phyloP scores from a whole-genome alignment of 2,888 invertebrate species.

The Drosophila quinaria region DNA sequence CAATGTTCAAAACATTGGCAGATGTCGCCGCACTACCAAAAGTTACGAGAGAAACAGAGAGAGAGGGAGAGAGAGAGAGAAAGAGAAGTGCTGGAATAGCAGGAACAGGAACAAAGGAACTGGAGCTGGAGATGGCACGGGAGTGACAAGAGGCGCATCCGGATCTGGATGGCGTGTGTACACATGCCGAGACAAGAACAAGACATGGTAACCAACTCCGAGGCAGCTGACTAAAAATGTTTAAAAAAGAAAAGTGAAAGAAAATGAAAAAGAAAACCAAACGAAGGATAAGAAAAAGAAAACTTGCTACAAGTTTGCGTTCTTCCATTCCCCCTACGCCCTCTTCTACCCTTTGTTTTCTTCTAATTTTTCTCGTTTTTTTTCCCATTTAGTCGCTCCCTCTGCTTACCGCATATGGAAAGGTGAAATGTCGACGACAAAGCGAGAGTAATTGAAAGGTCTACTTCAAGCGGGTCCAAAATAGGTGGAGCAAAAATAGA shows the following conservation, averaged over 20 bases:
- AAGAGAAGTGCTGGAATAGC: slow-evolving; percentile 23
- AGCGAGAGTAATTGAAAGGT: background rate
- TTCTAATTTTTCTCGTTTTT: slow-evolving; percentile 56
- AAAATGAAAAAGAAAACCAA: slow-evolving; percentile 26
- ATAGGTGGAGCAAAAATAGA: background rate
- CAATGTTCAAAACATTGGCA: slow-evolving; percentile 80
- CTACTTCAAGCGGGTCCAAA: slow-evolving; percentile 25
- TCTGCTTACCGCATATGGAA: slow-evolving; percentile 30
- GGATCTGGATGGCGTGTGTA: slow-evolving; percentile 59
- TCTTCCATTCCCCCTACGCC: slow-evolving; percentile 23
- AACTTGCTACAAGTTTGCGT: slow-evolving; percentile 69
- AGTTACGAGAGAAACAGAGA: slow-evolving; percentile 54
- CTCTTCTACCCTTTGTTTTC: slow-evolving; percentile 27
- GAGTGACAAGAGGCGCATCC: slow-evolving; percentile 33
- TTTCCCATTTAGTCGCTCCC: slow-evolving; percentile 23
- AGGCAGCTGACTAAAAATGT: slow-evolving; percentile 50
- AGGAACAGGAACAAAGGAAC: slow-evolving; percentile 9
- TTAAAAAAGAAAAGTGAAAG: slow-evolving; percentile 17
- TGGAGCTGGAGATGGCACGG: background rate
- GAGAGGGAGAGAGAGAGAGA: too few relatives aligned
- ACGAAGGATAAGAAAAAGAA: slow-evolving; percentile 36
- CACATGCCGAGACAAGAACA: slow-evolving; percentile 73
- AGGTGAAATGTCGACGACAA: slow-evolving; percentile 5
- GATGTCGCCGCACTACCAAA: slow-evolving; percentile 78
- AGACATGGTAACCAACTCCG: slow-evolving; percentile 72